These are phyloP conservation scores for Andinoacara biseriatus DNA, from an alignment of 2,113 vertebrate species.

Conservation along the genomic window DNA sequence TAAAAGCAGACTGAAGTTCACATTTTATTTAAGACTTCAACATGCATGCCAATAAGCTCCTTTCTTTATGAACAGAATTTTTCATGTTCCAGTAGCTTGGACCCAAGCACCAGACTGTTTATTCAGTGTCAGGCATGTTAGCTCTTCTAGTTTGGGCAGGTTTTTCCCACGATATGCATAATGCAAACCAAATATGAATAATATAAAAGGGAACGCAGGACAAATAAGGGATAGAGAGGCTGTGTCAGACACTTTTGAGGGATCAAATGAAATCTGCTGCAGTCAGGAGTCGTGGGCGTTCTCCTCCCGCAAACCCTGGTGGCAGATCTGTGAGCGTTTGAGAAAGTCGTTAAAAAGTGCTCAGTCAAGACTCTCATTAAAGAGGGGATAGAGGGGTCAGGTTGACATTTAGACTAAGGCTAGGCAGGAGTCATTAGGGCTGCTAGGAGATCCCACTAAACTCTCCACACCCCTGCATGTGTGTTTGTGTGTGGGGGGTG, in stretches of 20 bases:
- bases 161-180: slow-evolving; percentile 52
- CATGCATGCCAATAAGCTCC: background rate
- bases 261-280: slow-evolving; percentile 30
- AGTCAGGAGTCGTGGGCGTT: slow-evolving; percentile 10
- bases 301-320: slow-evolving; percentile 28
- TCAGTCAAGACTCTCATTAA: slow-evolving; percentile 77
- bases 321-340: slow-evolving; percentile 56
- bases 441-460: slow-evolving; percentile 69
- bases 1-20: background rate
- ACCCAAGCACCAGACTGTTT: background rate
- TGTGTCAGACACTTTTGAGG: background rate
- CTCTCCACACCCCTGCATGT: background rate
- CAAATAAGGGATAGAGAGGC: slow-evolving; percentile 12
- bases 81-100: background rate
- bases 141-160: background rate
- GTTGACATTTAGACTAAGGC: slow-evolving; percentile 72
- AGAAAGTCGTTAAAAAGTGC: slow-evolving; percentile 71
- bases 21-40: background rate
- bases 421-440: slow-evolving; percentile 53
- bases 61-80: background rate
- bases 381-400: slow-evolving; percentile 25
- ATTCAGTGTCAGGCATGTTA: background rate
- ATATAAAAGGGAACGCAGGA: slow-evolving; percentile 12
- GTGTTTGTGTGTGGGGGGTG: slow-evolving; percentile 28
- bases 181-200: slow-evolving; percentile 29